Conservation (phyloP, 2,113 vertebrate species). For the Corvus cornix region DNA sequence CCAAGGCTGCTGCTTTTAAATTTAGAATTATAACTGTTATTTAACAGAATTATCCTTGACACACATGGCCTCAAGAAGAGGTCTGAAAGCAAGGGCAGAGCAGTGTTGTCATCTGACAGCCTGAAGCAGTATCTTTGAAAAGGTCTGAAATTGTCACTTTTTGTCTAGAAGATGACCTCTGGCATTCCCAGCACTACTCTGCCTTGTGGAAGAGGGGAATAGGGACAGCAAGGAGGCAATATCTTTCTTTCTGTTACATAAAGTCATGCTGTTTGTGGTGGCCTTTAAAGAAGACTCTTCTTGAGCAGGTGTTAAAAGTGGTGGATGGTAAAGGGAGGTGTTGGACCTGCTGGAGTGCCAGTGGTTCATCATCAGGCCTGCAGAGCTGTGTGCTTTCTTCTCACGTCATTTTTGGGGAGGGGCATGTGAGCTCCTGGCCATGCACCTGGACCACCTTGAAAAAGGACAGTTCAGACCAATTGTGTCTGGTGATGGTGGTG, state of each 20-base stretch:
- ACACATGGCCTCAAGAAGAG: slow-evolving; percentile 10
- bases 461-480: background rate
- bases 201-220: background rate
- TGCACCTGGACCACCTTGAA: no score
- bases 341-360: background rate
- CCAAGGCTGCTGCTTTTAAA: slow-evolving; percentile 41
- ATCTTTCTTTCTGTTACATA: background rate
- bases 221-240: background rate
- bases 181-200: background rate
- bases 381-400: background rate
- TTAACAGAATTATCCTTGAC: slow-evolving; percentile 52
- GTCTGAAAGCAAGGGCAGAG: slow-evolving; percentile 2
- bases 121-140: slow-evolving; percentile 16
- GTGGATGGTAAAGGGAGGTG: background rate
- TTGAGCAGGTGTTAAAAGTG: background rate
- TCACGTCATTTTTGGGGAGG: rapidly evolving
- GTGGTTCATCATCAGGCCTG: background rate
- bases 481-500: background rate
- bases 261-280: background rate
- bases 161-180: slow-evolving; percentile 4
- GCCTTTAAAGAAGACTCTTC: background rate
- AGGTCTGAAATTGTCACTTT: slow-evolving; percentile 33
- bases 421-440: background rate
- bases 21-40: slow-evolving; percentile 34
- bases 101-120: background rate